Percentiles rank a stretch among this genome's conserved stretches.
Conservation (phyloP, 2,797 vertebrate species). For the Esox lucius region DNA sequence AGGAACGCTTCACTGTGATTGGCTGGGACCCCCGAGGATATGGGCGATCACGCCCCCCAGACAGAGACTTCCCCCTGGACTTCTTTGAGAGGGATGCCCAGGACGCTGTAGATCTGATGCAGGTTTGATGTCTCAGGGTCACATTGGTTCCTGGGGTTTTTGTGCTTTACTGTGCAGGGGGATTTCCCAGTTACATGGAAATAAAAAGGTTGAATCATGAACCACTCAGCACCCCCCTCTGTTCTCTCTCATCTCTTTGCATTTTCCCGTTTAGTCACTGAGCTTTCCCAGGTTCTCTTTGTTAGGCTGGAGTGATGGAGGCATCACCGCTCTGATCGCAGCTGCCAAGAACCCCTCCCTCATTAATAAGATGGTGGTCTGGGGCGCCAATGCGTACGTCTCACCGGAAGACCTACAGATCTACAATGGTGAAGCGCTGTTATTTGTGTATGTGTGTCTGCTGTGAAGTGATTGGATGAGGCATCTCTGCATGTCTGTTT, state of each 20-base stretch:
- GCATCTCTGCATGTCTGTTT: background rate
- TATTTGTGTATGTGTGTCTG: background rate
- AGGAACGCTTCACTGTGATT: conserved; percentile 82
- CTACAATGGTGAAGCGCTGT: conserved; percentile 73
- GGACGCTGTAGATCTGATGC: conserved; percentile 89
- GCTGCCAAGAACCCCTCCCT: conserved; percentile 78
- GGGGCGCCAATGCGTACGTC: conserved; percentile 83
- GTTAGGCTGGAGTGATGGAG: conserved; percentile 91
- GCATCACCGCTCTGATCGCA: conserved; percentile 84
- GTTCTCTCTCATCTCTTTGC: background rate
- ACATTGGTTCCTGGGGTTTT: background rate
- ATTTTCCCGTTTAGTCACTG: conserved; percentile 66
- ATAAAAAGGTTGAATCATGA: background rate
- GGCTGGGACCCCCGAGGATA: conserved; percentile 91
- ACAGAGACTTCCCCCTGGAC: conserved; percentile 84
- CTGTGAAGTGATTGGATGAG: background rate
- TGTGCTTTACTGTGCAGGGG: background rate
- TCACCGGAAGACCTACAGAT: conserved; percentile 79
- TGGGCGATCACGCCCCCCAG: conserved; percentile 84
- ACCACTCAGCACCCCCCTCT: background rate
- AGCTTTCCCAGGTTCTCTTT: conserved; percentile 83
- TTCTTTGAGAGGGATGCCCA: conserved; percentile 91
- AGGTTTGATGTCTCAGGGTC: conserved; percentile 66
- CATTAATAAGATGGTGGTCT: conserved; percentile 83
- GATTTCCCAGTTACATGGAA: no score